Conservation (phyloP, 2,888 invertebrate species). For the Lasioglossum leucozonium region DNA sequence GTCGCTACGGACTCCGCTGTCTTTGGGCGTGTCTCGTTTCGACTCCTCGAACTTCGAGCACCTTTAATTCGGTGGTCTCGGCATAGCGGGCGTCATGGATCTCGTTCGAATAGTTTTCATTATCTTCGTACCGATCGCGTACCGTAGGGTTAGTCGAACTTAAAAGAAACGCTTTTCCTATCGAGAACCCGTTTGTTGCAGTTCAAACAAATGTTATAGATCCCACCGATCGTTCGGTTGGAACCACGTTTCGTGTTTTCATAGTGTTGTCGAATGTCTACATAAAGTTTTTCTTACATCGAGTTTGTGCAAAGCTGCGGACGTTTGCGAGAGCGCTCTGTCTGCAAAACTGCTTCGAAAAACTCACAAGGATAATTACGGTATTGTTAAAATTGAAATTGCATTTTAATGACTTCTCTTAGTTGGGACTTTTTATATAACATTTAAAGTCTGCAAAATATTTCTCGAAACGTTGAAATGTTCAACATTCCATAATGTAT, state of each 20-base stretch:
- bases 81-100: not conserved
- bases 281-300: not conserved
- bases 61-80: not conserved
- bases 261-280: not conserved
- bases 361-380: too few relatives aligned
- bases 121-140: not conserved
- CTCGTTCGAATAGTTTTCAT: not conserved
- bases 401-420: not conserved
- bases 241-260: not conserved
- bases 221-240: too few relatives aligned
- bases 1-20: not conserved
- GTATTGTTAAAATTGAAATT: not conserved
- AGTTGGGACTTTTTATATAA: too few relatives aligned
- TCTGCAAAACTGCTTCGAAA: too few relatives aligned
- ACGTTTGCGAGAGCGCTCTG: not conserved
- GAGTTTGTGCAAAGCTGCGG: not conserved
- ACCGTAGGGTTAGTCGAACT: not conserved
- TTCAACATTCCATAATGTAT: too few relatives aligned
- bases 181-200: not conserved
- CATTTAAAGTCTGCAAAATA: too few relatives aligned
- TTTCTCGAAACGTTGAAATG: too few relatives aligned
- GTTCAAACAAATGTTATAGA: not conserved
- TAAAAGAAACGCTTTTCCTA: not conserved
- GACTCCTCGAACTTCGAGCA: not conserved
- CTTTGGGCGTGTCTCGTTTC: not conserved